Evolutionary conservation across 2,797 vertebrate species (phyloP).

Genomic region (Gallinago nigripennis): DNA sequence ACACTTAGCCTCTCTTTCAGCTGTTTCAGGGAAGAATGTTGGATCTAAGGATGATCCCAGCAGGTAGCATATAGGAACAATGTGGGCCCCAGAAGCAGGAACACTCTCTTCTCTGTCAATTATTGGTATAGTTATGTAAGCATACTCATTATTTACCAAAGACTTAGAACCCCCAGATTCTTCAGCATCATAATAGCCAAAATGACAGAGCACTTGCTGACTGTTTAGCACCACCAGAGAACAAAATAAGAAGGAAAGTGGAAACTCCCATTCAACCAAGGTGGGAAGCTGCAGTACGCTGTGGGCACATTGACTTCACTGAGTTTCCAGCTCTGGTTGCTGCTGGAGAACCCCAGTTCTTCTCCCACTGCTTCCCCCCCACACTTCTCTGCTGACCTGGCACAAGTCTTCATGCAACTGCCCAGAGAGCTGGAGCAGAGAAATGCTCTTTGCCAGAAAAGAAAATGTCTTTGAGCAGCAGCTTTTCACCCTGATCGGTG

Average conservation of each 20-base stretch:
- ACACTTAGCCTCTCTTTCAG: neutral
- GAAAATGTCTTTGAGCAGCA: neutral
- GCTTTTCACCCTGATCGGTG: neutral
- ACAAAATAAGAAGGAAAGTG: neutral
- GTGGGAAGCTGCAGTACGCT: neutral
- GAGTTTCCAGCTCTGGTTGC: neutral
- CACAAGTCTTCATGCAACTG: neutral
- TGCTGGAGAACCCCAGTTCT: neutral
- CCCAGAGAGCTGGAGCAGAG: neutral
- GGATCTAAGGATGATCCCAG: neutral
- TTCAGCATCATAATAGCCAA: neutral
- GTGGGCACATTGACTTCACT: rapidly evolving
- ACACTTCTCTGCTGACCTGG: neutral
- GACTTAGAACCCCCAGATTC: neutral
- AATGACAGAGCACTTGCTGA: neutral
- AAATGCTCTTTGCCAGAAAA: neutral
- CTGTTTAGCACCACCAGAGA: neutral
- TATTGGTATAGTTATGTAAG: neutral
- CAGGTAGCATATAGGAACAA: neutral
- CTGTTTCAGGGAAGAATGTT: neutral
- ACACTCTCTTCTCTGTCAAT: neutral
- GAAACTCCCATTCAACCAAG: neutral
- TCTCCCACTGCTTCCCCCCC: neutral
- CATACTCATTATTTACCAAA: neutral
- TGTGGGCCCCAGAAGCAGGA: neutral